A percentile compares a stretch with the other conserved stretches of the same genome.
Evolutionary conservation across 2,797 vertebrate species (phyloP).

Genomic region (Macroramphosus scolopax): DNA sequence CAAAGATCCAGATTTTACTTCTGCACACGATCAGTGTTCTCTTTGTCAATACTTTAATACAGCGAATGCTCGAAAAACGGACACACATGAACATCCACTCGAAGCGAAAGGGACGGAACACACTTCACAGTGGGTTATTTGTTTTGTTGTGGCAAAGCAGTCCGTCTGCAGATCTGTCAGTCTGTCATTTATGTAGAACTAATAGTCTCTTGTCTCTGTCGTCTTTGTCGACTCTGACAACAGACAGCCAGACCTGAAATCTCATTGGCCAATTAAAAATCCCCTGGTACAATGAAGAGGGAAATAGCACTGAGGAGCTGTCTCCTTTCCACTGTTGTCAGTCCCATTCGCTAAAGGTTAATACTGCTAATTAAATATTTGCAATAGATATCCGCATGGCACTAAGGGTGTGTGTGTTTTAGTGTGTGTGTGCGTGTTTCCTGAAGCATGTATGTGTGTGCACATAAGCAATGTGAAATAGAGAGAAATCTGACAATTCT

Average conservation of each 20-base stretch:
- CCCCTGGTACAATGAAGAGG: slow-evolving; percentile 34
- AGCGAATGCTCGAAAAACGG: slow-evolving; percentile 9
- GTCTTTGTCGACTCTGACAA: slow-evolving; percentile 20
- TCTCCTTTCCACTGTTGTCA: slow-evolving; percentile 53
- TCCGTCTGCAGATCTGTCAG: slow-evolving; percentile 37
- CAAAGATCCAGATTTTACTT: too few species aligned
- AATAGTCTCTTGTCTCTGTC: slow-evolving; percentile 28
- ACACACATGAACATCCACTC: slow-evolving; percentile 8
- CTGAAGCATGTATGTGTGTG: neutral
- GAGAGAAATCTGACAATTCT: slow-evolving; percentile 5
- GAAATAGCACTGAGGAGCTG: slow-evolving; percentile 37
- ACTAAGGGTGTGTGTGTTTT: slow-evolving; percentile 2
- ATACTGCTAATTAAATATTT: slow-evolving; percentile 68
- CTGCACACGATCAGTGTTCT: too few species aligned
- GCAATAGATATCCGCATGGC: slow-evolving; percentile 4
- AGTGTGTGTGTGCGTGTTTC: slow-evolving; percentile 7
- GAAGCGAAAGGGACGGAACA: slow-evolving; percentile 14
- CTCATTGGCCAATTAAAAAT: slow-evolving; percentile 72
- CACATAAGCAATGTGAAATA: neutral
- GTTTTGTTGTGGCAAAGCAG: slow-evolving; percentile 41
- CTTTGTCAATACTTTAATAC: slow-evolving; percentile 14
- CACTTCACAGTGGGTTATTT: slow-evolving; percentile 41
- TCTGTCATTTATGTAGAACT: slow-evolving; percentile 40
- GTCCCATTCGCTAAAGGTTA: slow-evolving; percentile 67
- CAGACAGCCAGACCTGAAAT: slow-evolving; percentile 18